phyloP scores from a whole-genome alignment of 2,888 invertebrate genomes.

The Tridacna gigas region DNA sequence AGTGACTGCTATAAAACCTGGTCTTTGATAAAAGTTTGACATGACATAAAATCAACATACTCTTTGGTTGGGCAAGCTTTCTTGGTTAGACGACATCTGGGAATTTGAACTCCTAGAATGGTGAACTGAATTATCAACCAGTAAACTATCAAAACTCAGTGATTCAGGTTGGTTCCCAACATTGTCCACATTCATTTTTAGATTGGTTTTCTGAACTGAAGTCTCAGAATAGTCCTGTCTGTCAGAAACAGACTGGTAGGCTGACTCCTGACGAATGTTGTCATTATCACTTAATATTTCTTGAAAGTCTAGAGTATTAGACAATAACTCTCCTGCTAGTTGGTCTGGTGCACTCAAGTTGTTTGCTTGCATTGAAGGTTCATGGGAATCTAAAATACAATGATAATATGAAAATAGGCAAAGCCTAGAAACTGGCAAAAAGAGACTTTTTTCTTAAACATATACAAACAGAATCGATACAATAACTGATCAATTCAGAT shows the following conservation, averaged over 20 bases:
- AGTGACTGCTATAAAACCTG: too few species aligned
- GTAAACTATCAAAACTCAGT: conserved; percentile 6
- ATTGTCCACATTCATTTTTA: not conserved
- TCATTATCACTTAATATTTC: conserved; percentile 10
- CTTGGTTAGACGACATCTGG: not conserved
- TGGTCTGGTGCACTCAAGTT: conserved; percentile 34
- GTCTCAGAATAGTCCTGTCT: not conserved
- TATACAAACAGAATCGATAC: too few species aligned
- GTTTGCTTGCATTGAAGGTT: conserved; percentile 6
- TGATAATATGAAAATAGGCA: too few species aligned
- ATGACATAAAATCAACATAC: not conserved
- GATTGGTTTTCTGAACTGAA: conserved; percentile 7
- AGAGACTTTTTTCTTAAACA: too few species aligned
- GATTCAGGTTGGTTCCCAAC: not conserved
- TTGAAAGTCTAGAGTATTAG: not conserved
- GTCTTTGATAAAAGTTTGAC: too few species aligned
- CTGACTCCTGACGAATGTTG: not conserved
- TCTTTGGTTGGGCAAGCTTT: not conserved
- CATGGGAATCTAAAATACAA: conserved; percentile 24
- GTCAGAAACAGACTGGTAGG: not conserved
- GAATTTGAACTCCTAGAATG: not conserved
- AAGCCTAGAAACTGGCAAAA: too few species aligned
- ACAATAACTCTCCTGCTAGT: not conserved
- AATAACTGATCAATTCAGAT: too few species aligned
- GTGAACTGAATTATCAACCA: not conserved